Evolutionary conservation across 35 echinoderm and acorn worm species (phyloP).

Genomic region (Ophioderma brevispina): DNA sequence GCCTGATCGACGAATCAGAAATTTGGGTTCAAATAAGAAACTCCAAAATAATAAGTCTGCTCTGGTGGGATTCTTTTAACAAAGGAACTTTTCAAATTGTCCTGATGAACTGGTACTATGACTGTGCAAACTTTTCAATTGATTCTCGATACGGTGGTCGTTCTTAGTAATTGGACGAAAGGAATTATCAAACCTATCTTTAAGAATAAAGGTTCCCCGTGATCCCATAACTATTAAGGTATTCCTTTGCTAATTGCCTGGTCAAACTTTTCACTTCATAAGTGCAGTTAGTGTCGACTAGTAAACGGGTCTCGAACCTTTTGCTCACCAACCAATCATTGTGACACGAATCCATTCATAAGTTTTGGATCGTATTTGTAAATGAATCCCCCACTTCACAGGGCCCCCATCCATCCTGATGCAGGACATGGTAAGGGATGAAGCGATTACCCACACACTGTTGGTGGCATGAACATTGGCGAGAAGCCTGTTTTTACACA

Average conservation of each 20-base stretch:
- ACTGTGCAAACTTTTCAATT: background rate
- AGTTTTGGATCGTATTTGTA: too few relatives aligned
- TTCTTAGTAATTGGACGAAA: conserved; percentile 29
- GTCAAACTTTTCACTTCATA: conserved; percentile 41
- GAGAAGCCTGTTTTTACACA: too few relatives aligned
- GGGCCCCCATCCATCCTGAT: too few relatives aligned
- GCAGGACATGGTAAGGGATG: too few relatives aligned
- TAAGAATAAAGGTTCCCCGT: conserved; percentile 25
- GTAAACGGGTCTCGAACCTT: too few relatives aligned
- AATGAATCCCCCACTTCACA: too few relatives aligned
- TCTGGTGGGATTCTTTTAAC: background rate
- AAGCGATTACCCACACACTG: too few relatives aligned
- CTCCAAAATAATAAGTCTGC: too few relatives aligned
- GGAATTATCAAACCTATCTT: conserved; percentile 36
- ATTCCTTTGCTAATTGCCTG: background rate
- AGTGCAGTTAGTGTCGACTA: too few relatives aligned
- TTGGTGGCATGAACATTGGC: too few relatives aligned
- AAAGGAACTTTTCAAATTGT: background rate
- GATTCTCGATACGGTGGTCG: conserved; percentile 4
- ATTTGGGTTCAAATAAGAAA: background rate
- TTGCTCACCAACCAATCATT: too few relatives aligned
- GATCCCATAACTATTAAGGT: conserved; percentile 16
- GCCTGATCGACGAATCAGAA: background rate
- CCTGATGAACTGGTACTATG: background rate
- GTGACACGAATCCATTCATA: too few relatives aligned